Conservation (phyloP, 2,113 vertebrate species). For the Ranitomeya imitator region DNA sequence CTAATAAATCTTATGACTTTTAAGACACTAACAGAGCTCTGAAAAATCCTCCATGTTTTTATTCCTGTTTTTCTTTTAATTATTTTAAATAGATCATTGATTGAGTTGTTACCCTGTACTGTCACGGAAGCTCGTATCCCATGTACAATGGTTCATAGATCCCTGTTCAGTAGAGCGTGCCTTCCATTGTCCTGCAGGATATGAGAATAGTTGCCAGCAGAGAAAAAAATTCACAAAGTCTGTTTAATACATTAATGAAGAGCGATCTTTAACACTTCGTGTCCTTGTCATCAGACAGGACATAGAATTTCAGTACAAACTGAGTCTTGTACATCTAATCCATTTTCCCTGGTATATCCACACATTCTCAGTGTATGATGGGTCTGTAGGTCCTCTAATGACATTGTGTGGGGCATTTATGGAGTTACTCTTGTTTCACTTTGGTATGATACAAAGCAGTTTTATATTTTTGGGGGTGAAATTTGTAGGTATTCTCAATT, state of each 20-base stretch:
- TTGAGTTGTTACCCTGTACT: conserved; percentile 34
- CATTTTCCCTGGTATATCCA: background rate
- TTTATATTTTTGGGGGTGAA: background rate
- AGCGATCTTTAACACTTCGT: background rate
- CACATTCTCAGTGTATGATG: background rate
- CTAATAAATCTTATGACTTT: conserved; percentile 34
- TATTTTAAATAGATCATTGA: background rate
- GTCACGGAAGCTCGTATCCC: background rate
- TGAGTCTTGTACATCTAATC: background rate
- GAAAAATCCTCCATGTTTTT: background rate
- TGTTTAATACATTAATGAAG: background rate
- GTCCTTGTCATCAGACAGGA: background rate
- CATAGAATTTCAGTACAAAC: background rate
- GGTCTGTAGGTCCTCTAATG: background rate
- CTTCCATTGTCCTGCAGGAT: background rate
- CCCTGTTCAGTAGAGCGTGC: conserved; percentile 3
- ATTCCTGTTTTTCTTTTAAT: background rate
- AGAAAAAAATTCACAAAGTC: background rate
- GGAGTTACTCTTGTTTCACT: background rate
- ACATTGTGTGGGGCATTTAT: background rate
- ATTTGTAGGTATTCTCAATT: too few species aligned
- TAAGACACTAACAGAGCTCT: conserved; percentile 1
- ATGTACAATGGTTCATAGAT: conserved; percentile 9
- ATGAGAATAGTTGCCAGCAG: background rate
- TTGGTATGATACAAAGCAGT: background rate